A percentile compares a stretch with the other conserved stretches of the same genome.
These are phyloP conservation scores for Venustaconcha ellipsiformis DNA, from an alignment of 1,140 invertebrate genomes.

Conservation along the genomic window DNA sequence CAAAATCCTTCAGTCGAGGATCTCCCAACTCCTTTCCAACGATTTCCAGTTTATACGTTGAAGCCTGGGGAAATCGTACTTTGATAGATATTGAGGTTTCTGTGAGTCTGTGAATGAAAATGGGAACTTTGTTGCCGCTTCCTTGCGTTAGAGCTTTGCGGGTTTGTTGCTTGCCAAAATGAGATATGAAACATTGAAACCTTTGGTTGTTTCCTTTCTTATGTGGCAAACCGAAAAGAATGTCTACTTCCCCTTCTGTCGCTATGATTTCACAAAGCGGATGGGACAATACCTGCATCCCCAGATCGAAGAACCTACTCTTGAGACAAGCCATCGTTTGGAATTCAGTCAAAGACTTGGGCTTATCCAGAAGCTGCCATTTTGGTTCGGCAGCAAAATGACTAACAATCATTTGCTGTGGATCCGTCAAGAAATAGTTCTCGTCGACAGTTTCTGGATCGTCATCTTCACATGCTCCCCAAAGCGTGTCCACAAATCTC, in stretches of 20 bases:
- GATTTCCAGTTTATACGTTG: conserved; percentile 43
- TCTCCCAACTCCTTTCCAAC: conserved; percentile 30
- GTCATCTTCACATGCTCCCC: conserved; percentile 44
- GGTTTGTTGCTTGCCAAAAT: conserved; percentile 35
- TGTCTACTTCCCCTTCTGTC: conserved; percentile 33
- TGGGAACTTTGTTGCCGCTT: conserved; percentile 35
- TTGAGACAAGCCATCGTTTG: conserved; percentile 41
- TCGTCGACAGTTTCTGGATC: conserved; percentile 51
- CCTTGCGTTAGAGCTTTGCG: conserved; percentile 30
- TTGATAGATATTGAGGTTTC: conserved; percentile 34
- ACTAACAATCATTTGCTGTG: conserved; percentile 69
- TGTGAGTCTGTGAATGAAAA: conserved; percentile 43
- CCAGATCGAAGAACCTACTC: conserved; percentile 46
- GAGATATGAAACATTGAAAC: conserved; percentile 40
- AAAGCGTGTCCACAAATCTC: conserved; percentile 48
- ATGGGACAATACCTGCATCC: conserved; percentile 39
- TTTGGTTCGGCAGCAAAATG: conserved; percentile 68
- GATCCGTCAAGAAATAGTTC: conserved; percentile 71
- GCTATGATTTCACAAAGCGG: conserved; percentile 35
- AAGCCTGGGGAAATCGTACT: conserved; percentile 39
- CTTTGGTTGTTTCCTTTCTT: conserved; percentile 27
- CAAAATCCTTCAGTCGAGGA: conserved; percentile 33
- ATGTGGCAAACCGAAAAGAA: conserved; percentile 35
- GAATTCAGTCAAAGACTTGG: conserved; percentile 35
- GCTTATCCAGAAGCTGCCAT: conserved; percentile 45